Evolutionary conservation across 2,797 vertebrate genomes (phyloP), one percentile per base, ranked within the genome.

Genomic region (Rhinoraja longicauda): DNA sequence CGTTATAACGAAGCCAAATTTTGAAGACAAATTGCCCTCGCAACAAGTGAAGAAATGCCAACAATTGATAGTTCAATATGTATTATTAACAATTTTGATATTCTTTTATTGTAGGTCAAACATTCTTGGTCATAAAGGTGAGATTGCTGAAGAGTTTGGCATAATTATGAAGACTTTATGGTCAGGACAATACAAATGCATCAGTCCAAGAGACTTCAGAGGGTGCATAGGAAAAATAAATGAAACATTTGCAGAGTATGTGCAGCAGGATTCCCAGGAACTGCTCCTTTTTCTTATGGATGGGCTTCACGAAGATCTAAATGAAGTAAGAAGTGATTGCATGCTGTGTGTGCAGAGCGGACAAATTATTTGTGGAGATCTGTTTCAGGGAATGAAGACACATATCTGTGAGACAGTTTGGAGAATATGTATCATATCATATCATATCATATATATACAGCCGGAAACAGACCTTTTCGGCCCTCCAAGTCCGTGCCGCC

Each of bases 191-290:
- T 99, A 99, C 94, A 98, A 98, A 94, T 98, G 95, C 94, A 98
- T 99, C 95, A 99, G 98, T 94, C 98, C 99, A 0, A 97, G 97
- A 90, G 99, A 99, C 95, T 99, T 99, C 93, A 99, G 99, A 96
- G 96, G 97, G 95, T 99, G 98, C 94, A 98, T 99, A 78, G 97
- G 98, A 81, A 99, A 99, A 95, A 98, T 99, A 94, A 99, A 99
- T 45, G 98, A 99, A 29, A 98, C 99, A 93, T 99, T 99, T 95
- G 95, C 98, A 82, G 96, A 98, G 82, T 98, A 96, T 13, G 98
- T 98, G 93, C 99, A 99, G 94, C 99, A 99, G 93, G 99, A 99
- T 95, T 99, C 99, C 4, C 99, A 99, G 95, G 99, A 99, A 94
- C 94, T 99, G 94, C 97, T 99, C 93, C 97, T 99, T 82, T 99